These are phyloP conservation scores for Heterotilapia buettikoferi DNA, from an alignment of 2,113 vertebrate species.

Conservation along the genomic window DNA sequence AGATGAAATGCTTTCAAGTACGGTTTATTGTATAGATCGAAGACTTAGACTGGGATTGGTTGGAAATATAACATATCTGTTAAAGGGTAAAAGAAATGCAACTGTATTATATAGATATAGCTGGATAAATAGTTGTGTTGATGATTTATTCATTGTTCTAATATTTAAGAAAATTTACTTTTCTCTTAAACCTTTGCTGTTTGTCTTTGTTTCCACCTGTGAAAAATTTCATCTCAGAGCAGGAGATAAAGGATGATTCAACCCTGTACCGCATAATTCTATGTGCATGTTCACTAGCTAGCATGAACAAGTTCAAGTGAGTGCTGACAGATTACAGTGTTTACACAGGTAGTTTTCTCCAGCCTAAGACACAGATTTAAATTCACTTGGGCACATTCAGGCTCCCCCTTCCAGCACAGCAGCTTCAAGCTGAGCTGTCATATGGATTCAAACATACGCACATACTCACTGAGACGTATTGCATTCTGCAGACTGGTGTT, in stretches of 20 bases:
- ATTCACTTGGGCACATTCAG: background rate
- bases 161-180: background rate
- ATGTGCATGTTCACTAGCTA: background rate
- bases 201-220: background rate
- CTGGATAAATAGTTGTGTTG: background rate
- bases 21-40: background rate
- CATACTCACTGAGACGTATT: background rate
- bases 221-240: background rate
- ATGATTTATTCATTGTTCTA: background rate
- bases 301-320: background rate
- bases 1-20: background rate
- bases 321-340: constrained; percentile 13
- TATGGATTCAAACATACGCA: background rate
- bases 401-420: background rate
- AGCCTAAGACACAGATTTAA: background rate
- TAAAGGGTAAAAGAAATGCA: background rate
- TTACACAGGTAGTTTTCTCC: background rate
- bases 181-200: background rate
- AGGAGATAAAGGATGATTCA: background rate
- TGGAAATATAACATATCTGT: background rate
- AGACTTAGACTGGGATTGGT: background rate
- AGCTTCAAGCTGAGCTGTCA: constrained; percentile 1
- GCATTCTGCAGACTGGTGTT: background rate
- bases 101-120: background rate
- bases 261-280: background rate